A percentile compares a stretch with the other conserved stretches of the same genome.
Conservation (phyloP, 1,140 invertebrate genomes). For the Orchestia grillus region DNA sequence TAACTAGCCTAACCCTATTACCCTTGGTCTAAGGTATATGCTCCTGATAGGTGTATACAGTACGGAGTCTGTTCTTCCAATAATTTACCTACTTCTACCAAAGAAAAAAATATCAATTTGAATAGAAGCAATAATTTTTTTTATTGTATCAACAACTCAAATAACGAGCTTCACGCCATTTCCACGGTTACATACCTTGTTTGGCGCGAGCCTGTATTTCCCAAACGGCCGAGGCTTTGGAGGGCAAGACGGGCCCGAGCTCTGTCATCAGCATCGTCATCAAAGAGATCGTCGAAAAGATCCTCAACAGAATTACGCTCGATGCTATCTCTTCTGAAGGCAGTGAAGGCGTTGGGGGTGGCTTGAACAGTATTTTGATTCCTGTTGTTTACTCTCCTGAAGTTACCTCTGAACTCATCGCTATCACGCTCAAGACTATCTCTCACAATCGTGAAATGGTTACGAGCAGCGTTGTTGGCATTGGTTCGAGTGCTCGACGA, state of each 20-base stretch:
- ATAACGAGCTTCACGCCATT: neutral
- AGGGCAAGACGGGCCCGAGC: conserved; percentile 43
- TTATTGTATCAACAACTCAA: neutral
- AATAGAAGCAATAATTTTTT: neutral
- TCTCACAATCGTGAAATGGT: conserved; percentile 40
- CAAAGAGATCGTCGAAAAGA: conserved; percentile 57
- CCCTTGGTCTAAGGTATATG: no score
- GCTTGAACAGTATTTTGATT: neutral
- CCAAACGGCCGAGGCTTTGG: conserved; percentile 10
- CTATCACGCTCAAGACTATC: conserved; percentile 37
- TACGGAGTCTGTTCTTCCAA: no score
- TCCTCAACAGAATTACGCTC: conserved; percentile 57
- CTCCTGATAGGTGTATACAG: no score
- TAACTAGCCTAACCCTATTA: no score
- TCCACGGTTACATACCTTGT: neutral
- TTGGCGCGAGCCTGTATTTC: neutral
- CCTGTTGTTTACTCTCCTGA: conserved; percentile 18
- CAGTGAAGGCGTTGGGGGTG: neutral
- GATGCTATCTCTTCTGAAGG: conserved; percentile 18
- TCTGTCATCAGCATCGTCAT: conserved; percentile 58
- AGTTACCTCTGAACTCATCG: neutral
- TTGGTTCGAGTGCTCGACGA: neutral
- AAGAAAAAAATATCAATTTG: neutral
- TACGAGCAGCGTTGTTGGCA: conserved; percentile 1
- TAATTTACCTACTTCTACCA: neutral